These are phyloP conservation scores for Oligia latruncula DNA, from an alignment of 2,888 invertebrate species.

Conservation along the genomic window DNA sequence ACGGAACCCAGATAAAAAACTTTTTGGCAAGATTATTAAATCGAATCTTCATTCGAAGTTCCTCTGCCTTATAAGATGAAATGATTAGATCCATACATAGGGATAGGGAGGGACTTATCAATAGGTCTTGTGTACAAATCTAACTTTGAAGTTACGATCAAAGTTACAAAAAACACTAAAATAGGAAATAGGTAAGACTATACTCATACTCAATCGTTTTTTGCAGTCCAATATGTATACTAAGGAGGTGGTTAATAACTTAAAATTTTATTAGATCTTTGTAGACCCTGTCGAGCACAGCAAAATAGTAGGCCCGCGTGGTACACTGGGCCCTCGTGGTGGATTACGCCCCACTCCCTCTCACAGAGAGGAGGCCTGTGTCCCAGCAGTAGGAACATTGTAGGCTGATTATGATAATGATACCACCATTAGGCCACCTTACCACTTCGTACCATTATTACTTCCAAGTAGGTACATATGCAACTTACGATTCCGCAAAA, in stretches of 20 bases:
- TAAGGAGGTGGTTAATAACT: not conserved
- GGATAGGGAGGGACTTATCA: not conserved
- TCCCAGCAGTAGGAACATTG: too few relatives aligned
- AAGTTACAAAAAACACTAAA: not conserved
- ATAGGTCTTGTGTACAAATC: not conserved
- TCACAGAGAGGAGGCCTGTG: not conserved
- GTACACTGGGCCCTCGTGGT: not conserved
- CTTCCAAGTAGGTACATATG: not conserved
- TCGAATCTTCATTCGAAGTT: not conserved
- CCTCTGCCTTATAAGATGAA: not conserved
- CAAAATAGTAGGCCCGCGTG: not conserved
- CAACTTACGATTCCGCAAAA: not conserved
- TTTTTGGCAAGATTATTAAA: not conserved
- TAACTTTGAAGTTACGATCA: not conserved
- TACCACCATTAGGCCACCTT: not conserved
- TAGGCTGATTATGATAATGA: too few relatives aligned
- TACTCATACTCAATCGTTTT: not conserved
- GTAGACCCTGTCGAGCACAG: not conserved
- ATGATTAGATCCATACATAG: not conserved
- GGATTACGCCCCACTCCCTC: not conserved
- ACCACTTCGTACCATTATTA: not conserved
- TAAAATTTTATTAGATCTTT: not conserved
- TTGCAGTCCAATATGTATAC: not conserved
- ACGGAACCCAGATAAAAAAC: conserved; percentile 5
- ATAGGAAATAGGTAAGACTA: not conserved